Conservation (phyloP, 1,140 invertebrate species). For the Bathynomus jamesi region DNA sequence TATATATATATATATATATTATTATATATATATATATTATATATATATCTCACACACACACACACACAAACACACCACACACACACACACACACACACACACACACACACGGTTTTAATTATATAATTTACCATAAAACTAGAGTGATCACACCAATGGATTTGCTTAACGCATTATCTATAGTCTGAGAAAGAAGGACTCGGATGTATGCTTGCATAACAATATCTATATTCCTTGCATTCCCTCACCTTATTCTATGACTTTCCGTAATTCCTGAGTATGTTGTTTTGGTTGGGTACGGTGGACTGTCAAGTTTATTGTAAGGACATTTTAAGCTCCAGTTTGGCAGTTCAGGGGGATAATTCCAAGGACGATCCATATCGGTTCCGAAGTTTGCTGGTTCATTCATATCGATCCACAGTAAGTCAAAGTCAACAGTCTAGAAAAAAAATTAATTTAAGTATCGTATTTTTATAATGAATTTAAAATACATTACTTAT, state of each 20-base stretch:
- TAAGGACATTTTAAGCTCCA: slow-evolving; percentile 40
- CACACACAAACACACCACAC: too few relatives aligned
- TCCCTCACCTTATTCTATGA: slow-evolving; percentile 6
- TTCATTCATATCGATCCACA: slow-evolving; percentile 40
- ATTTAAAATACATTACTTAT: not conserved
- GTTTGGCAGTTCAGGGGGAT: slow-evolving; percentile 39
- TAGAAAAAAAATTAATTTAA: not conserved
- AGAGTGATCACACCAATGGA: not conserved
- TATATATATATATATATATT: too few relatives aligned
- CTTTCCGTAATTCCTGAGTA: not conserved
- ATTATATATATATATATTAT: too few relatives aligned
- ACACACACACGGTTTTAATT: too few relatives aligned
- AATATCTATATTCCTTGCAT: slow-evolving; percentile 37
- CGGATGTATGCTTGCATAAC: slow-evolving; percentile 32
- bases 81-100: too few relatives aligned
- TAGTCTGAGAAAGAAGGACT: slow-evolving; percentile 36
- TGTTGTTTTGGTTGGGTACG: slow-evolving; percentile 37
- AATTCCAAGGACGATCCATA: slow-evolving; percentile 42
- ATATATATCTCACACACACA: too few relatives aligned
- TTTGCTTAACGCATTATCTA: not conserved
- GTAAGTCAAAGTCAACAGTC: slow-evolving; percentile 15
- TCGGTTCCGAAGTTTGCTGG: slow-evolving; percentile 44
- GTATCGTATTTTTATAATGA: not conserved
- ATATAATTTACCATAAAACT: not conserved
- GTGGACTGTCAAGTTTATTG: slow-evolving; percentile 39